Evolutionary conservation across 2,797 vertebrate genomes (phyloP).

Genomic region (Crenuchus spilurus): DNA sequence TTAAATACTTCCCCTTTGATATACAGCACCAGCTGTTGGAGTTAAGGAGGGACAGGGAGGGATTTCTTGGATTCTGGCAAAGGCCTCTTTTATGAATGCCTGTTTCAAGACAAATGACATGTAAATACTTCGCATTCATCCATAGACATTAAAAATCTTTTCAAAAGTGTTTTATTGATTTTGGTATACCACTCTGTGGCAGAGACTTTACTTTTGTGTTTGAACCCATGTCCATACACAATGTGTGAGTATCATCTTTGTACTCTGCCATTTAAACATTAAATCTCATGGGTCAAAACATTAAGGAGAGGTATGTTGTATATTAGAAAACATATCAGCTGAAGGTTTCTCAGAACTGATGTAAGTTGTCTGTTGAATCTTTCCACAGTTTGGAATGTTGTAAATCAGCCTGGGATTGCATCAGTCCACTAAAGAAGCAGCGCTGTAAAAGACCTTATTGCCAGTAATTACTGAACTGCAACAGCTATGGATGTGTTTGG

Average conservation of each 20-base stretch:
- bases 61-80: constrained; percentile 36
- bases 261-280: no score
- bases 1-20: constrained; percentile 78
- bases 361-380: not conserved
- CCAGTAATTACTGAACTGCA: not conserved
- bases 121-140: not conserved
- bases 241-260: no score
- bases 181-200: no score
- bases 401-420: constrained; percentile 5
- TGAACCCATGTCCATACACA: no score
- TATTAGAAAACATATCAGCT: not conserved
- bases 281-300: no score
- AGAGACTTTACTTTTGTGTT: no score
- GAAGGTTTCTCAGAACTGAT: not conserved
- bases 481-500: constrained; percentile 82
- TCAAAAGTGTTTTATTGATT: no score
- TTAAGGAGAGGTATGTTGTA: not conserved
- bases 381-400: constrained; percentile 35
- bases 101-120: not conserved
- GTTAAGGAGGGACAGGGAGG: constrained; percentile 33
- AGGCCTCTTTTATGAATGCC: constrained; percentile 34
- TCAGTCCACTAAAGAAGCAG: constrained; percentile 12
- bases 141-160: constrained; percentile 5
- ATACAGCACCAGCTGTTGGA: constrained; percentile 77
- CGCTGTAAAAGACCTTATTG: constrained; percentile 20